Evolutionary conservation across 2,888 invertebrate species (phyloP).

Genomic region (Nomada ferruginata): DNA sequence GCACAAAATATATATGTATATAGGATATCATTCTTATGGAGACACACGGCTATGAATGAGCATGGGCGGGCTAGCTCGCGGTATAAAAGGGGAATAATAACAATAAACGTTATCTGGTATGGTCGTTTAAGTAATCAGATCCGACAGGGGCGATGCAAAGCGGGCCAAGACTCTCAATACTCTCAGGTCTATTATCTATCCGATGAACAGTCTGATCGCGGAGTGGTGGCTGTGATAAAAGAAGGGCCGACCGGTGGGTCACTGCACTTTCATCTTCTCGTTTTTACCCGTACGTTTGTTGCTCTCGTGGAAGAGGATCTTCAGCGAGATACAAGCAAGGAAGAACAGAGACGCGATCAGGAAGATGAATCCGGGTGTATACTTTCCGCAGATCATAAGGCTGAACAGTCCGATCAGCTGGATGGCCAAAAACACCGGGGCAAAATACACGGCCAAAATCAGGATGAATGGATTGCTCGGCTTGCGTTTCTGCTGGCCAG

Average conservation of each 20-base stretch:
- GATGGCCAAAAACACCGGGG: conserved; percentile 74
- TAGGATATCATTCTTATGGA: background rate
- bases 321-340: conserved; percentile 78
- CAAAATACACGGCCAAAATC: conserved; percentile 76
- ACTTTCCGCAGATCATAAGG: conserved; percentile 76
- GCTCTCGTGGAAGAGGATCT: conserved; percentile 76
- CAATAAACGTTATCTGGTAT: conserved; percentile 21
- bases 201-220: conserved; percentile 35
- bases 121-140: conserved; percentile 11
- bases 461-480: conserved; percentile 69
- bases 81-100: conserved; percentile 1
- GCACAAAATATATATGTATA: conserved; percentile 21
- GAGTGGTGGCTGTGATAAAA: background rate
- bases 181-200: conserved; percentile 36
- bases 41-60: background rate
- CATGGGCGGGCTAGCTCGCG: background rate
- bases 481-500: conserved; percentile 71
- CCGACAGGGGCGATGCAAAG: background rate
- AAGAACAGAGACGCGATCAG: conserved; percentile 77
- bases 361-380: conserved; percentile 81
- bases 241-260: conserved; percentile 38
- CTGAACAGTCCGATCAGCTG: conserved; percentile 76
- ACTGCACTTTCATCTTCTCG: conserved; percentile 75
- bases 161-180: conserved; percentile 29
- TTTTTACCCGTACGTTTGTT: conserved; percentile 55